Evolutionary conservation across 1,140 invertebrate species (phyloP).

Genomic region (Musca vetustissima): DNA sequence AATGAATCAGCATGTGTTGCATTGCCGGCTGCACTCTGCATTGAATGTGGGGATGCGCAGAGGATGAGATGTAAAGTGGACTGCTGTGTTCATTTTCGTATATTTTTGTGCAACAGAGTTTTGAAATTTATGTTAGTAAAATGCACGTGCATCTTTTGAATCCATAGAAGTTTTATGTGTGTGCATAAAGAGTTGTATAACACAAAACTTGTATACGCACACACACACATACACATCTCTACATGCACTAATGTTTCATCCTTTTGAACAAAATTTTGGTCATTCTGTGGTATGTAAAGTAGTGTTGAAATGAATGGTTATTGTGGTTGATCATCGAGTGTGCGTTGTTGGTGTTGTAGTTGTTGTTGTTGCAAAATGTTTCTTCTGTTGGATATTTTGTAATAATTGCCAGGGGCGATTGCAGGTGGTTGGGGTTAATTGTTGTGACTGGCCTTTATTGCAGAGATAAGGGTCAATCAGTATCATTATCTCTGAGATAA

Average conservation of each 20-base stretch:
- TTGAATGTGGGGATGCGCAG: too few species aligned
- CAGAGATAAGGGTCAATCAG: too few species aligned
- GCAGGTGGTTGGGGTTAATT: too few species aligned
- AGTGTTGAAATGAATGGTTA: slow-evolving; percentile 9
- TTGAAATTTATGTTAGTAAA: slow-evolving; percentile 16
- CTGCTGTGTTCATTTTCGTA: not conserved
- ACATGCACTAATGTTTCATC: not conserved
- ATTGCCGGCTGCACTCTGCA: too few species aligned
- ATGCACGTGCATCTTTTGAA: slow-evolving; percentile 17
- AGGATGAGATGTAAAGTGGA: too few species aligned
- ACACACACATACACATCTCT: not conserved
- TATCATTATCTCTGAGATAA: too few species aligned
- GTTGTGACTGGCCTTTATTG: too few species aligned
- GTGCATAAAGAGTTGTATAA: not conserved
- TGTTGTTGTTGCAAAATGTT: not conserved
- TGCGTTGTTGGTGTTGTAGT: too few species aligned
- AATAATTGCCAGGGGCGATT: too few species aligned
- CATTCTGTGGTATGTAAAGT: slow-evolving; percentile 18
- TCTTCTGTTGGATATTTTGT: too few species aligned
- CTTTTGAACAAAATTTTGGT: slow-evolving; percentile 1
- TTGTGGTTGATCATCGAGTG: not conserved
- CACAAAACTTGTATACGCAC: not conserved
- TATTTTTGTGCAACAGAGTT: not conserved
- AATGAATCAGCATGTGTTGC: too few species aligned
- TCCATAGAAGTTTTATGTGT: too few species aligned